These are phyloP conservation scores for Leptura quadrifasciata DNA, from an alignment of 2,888 invertebrate species.

Conservation along the genomic window DNA sequence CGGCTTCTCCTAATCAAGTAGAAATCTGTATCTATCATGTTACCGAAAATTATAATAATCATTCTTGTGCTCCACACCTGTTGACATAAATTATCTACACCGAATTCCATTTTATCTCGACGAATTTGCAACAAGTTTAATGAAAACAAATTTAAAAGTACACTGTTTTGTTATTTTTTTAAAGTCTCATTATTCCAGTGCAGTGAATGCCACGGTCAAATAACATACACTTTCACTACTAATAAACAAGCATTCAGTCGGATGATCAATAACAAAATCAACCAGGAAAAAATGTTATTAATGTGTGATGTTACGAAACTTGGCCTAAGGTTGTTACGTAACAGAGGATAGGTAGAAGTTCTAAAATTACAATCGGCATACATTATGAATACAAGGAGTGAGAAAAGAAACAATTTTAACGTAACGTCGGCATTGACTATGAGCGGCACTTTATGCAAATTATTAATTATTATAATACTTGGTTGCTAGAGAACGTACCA, in stretches of 20 bases:
- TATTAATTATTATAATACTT: neutral
- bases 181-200: conserved; percentile 18
- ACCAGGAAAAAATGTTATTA: conserved; percentile 18
- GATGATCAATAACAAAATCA: conserved; percentile 25
- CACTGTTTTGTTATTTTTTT: neutral
- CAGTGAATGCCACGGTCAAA: conserved; percentile 29
- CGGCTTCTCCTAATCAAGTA: too few species aligned
- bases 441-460: neutral
- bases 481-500: neutral
- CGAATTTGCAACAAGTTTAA: neutral
- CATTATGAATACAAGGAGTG: neutral
- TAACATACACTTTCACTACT: conserved; percentile 19
- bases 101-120: neutral
- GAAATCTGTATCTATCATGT: too few species aligned
- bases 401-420: neutral
- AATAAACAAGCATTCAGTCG: neutral
- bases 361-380: neutral
- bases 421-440: neutral
- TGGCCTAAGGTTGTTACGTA: conserved; percentile 6
- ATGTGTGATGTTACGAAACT: conserved; percentile 5
- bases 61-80: neutral
- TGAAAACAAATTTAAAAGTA: neutral
- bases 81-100: neutral
- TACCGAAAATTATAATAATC: neutral
- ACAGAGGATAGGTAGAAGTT: neutral